These are phyloP conservation scores for Melanotaenia boesemani DNA, from an alignment of 2,797 vertebrate species.

Conservation along the genomic window DNA sequence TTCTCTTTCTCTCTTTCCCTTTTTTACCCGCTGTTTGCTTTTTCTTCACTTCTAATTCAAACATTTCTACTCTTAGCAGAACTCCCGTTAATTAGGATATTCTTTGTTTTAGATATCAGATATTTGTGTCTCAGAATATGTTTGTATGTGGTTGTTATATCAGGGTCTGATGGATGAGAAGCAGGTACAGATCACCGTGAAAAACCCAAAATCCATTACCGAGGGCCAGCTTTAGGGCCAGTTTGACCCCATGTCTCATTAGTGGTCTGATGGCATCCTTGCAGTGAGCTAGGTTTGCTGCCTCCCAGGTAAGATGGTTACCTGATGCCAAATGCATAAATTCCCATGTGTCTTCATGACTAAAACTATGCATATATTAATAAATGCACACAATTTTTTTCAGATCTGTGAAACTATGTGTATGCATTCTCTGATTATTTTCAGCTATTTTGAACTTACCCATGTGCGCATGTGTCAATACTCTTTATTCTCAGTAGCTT, in stretches of 20 bases:
- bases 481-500: no score
- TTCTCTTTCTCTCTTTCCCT: neutral
- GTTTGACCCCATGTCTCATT: slow-evolving; percentile 91
- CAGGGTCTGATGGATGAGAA: slow-evolving; percentile 92
- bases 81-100: no score
- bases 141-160: slow-evolving; percentile 7
- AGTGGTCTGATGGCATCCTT: slow-evolving; percentile 93
- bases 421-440: no score
- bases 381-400: no score
- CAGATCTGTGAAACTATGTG: no score
- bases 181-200: slow-evolving; percentile 90
- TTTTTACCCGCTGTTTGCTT: slow-evolving; percentile 17
- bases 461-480: no score
- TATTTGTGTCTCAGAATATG: no score
- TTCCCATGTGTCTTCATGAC: no score
- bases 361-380: no score
- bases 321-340: no score
- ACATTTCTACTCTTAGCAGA: slow-evolving; percentile 3
- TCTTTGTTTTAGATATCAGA: no score
- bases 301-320: slow-evolving; percentile 80
- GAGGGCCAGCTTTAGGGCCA: slow-evolving; percentile 93
- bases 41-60: slow-evolving; percentile 54
- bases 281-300: slow-evolving; percentile 91
- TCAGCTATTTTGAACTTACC: no score
- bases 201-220: slow-evolving; percentile 93